Base-by-base conservation (phyloP, 2,113 vertebrate species). In the Polyodon spathula region DNA sequence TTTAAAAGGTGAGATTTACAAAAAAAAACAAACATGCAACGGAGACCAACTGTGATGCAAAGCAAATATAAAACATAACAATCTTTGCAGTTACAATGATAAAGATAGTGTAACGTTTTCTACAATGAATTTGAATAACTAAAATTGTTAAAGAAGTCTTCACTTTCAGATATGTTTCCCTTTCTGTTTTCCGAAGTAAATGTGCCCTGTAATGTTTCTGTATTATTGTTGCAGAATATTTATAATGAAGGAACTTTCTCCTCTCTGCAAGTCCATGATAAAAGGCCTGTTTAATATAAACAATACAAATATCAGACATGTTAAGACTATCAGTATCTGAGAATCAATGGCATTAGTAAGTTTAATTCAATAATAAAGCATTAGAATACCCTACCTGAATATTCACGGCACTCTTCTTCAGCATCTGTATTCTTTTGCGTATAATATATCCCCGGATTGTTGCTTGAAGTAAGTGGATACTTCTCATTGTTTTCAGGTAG, bases 331-430 rank as follows among this genome's bases (percentile, higher is more conserved):
- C 38, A 12, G 9, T 27, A 10, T 5, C 6, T 27, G 37, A 51
- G 41, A 56, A 10, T 14, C 10, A 5, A 17, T 37, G 16, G 4
- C 56, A 1, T 15, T 43, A 6, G 27, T 12, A 60, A 41, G 46
- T 53, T 10, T 16, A 9, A 40, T 2, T 46, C 2, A 12, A 27
- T 37, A 46, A 57, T 2, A 6, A 40, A 56, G 16, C 38, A 61
- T 38, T 8, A n/a, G n/a, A n/a, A 27, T 27, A 27, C 39, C 60
- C 10, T 78, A 93, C 90, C 89, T 92, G 89, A 63, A 90, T 86
- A 73, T 73, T 83, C 64, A 84, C 54, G 54, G 76, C 44, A 64
- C 76, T 85, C 9, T 9, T 61, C 66, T 72, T 86, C n/a, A 83
- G 61, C 68, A 57, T 76, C 37, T 58, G 75, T 69, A 88, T 81